Conservation (phyloP, 2,113 vertebrate species). For the Orycteropus afer region DNA sequence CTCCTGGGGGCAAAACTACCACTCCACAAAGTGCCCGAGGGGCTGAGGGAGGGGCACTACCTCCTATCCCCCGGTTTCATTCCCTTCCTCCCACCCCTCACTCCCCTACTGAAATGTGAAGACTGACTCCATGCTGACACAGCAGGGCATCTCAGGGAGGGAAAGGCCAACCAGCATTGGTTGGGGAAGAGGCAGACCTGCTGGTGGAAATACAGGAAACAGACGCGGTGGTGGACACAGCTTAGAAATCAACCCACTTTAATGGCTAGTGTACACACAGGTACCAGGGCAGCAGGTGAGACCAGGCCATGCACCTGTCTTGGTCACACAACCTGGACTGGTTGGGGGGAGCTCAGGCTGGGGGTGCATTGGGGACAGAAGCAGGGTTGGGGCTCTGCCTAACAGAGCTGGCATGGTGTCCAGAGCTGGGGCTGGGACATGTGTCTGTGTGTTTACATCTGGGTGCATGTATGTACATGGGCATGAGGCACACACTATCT, state of each 20-base stretch:
- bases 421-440: not conserved
- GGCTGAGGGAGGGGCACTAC: not conserved
- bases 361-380: not conserved
- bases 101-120: not conserved
- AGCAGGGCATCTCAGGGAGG: not conserved
- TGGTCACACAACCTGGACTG: not conserved
- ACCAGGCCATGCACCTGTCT: not conserved
- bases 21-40: no score
- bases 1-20: not conserved
- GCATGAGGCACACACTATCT: not conserved
- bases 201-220: not conserved
- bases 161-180: not conserved
- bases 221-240: not conserved
- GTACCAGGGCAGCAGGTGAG: not conserved
- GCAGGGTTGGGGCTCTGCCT: not conserved
- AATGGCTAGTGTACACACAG: conserved; percentile 62
- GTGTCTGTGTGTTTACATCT: not conserved
- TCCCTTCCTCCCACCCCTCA: not conserved
- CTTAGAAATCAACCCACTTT: conserved; percentile 77
- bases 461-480: not conserved
- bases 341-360: not conserved
- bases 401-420: not conserved
- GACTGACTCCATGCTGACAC: rapidly evolving
- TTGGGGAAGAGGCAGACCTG: not conserved
- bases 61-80: not conserved